Percentiles rank a stretch among this genome's conserved stretches.
phyloP scores from a whole-genome alignment of 1,140 invertebrate species.

The Musca vetustissima region DNA sequence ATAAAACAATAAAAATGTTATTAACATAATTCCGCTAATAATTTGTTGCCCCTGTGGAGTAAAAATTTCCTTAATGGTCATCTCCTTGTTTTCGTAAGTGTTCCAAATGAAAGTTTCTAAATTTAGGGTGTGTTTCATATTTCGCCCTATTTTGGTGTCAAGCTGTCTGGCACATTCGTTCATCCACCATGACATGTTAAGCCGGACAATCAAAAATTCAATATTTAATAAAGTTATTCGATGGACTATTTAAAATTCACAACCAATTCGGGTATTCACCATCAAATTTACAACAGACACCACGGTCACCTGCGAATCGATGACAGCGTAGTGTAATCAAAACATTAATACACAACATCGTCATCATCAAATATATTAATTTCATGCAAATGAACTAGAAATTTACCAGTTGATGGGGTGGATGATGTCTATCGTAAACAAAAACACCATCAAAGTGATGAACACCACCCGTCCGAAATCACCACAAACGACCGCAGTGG shows the following conservation, averaged over 20 bases:
- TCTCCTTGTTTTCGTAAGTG: no score
- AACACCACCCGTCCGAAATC: background rate
- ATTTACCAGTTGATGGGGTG: no score
- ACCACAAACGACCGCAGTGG: background rate
- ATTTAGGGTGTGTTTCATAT: no score
- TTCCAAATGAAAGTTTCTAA: no score
- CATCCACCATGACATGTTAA: no score
- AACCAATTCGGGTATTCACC: background rate
- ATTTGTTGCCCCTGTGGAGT: no score
- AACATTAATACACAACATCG: background rate
- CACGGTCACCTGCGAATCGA: background rate
- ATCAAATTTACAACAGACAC: background rate
- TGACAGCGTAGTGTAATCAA: background rate
- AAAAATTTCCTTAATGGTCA: no score
- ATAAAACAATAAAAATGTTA: no score
- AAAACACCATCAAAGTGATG: background rate
- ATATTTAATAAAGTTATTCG: background rate
- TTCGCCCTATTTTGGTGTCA: constrained; percentile 5
- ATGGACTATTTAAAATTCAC: background rate
- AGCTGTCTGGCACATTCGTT: background rate
- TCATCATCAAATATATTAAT: no score
- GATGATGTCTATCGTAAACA: no score
- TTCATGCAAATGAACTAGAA: constrained; percentile 9
- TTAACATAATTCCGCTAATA: no score
- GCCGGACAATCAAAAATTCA: background rate